phyloP scores from a whole-genome alignment of 2,888 invertebrate genomes.

The Cistogaster globosa region DNA sequence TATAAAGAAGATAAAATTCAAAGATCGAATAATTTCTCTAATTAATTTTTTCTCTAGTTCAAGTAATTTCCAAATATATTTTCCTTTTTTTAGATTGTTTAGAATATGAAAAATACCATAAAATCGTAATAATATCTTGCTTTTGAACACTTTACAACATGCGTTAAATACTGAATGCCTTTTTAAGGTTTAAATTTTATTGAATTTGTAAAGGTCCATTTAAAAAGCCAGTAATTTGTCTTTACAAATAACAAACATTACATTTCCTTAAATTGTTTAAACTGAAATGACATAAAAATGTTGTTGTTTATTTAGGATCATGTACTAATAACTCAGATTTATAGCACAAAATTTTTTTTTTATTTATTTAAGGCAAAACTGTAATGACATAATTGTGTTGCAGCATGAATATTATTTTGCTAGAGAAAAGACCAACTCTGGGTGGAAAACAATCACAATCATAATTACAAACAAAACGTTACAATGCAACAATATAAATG shows the following conservation, averaged over 20 bases:
- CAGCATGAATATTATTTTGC: slow-evolving; percentile 41
- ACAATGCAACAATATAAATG: slow-evolving; percentile 19
- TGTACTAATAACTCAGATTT: slow-evolving; percentile 26
- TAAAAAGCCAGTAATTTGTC: slow-evolving; percentile 35
- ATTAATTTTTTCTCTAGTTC: too few relatives aligned
- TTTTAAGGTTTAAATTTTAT: background rate
- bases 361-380: slow-evolving; percentile 22
- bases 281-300: slow-evolving; percentile 14
- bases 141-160: too few relatives aligned
- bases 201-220: background rate
- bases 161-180: too few relatives aligned
- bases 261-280: slow-evolving; percentile 25
- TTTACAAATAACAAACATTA: slow-evolving; percentile 34
- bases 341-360: slow-evolving; percentile 30
- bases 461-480: slow-evolving; percentile 42
- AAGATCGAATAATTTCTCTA: too few relatives aligned
- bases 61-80: too few relatives aligned
- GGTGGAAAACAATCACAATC: background rate
- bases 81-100: too few relatives aligned
- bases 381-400: slow-evolving; percentile 67
- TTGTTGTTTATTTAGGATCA: slow-evolving; percentile 63
- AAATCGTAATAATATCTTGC: too few relatives aligned
- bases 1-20: too few relatives aligned
- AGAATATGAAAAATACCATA: too few relatives aligned
- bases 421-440: slow-evolving; percentile 55